Evolutionary conservation across 2,797 vertebrate genomes (phyloP), one percentile per base, ranked within the genome.

Genomic region (Oryzias sinensis): DNA sequence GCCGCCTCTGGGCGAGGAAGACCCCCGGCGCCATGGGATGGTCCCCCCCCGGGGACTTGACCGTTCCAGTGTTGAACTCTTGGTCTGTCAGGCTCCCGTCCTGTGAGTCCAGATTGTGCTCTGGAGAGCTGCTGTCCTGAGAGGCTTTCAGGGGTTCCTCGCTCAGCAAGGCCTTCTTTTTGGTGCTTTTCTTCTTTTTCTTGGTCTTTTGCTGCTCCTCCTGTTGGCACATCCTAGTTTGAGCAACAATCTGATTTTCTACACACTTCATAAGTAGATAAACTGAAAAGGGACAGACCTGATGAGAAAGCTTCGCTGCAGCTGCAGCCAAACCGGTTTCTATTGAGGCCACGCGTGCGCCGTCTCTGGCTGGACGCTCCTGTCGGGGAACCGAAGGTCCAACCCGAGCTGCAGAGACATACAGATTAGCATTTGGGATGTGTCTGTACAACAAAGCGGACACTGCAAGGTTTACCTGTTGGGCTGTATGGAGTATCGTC

Each of bases 401-500:
- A 0, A 99, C 96, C 5, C 97, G 94, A 1, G 97, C 97, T 99
- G 87, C 16, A 70, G 56, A 3, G 4, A 49, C 42, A 65, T 25
- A 0, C 1, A 45, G 0, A 3, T 6, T 6, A 15, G 8, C 4
- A 5, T 14, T 70, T 18, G 49, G 1, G n/a, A 46, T 8, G 37
- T 14, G 7, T 56, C 52, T 13, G 40, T 4, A 5, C 6, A 33
- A 11, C 14, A 13, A 24, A 42, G 3, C 6, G 25, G 27, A 13
- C 1, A 24, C 33, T 1, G 24, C 0, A 14, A 16, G 14, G 48
- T 17, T 76, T 90, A 98, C 97, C 97, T 64, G 97, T 98, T 0
- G 97, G 97, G 70, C 96, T 99, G 83, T 98, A 99, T 0, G 97
- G 97, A 65, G 96, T 97, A 68, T 99, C 97, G 1, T 98, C 97